phyloP scores from a whole-genome alignment of 2,888 invertebrate genomes.

The Pristionchus entomophagus region DNA sequence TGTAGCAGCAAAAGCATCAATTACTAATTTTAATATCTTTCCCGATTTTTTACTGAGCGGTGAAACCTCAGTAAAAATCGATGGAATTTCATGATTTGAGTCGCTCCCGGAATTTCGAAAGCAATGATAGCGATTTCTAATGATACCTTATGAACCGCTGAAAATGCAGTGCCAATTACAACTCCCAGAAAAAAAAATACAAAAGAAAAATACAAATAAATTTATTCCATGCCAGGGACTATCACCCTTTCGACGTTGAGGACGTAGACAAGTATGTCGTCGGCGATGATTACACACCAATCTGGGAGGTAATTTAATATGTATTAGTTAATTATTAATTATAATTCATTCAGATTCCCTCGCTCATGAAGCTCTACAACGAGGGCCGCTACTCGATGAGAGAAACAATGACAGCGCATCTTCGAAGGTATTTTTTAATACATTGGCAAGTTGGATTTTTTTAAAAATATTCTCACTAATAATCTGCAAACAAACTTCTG shows the following conservation, averaged over 20 bases:
- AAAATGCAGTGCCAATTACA: too few relatives aligned
- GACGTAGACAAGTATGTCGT: constrained; percentile 92
- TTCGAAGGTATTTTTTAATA: too few relatives aligned
- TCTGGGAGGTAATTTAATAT: constrained; percentile 86
- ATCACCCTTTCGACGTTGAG: constrained; percentile 89
- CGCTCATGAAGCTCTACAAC: constrained; percentile 76
- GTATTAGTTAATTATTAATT: not conserved
- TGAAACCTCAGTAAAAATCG: not conserved
- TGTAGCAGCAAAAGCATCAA: too few relatives aligned
- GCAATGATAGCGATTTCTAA: not conserved
- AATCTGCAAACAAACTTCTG: too few relatives aligned
- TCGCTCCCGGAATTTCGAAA: not conserved
- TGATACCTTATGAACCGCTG: too few relatives aligned
- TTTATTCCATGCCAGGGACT: constrained; percentile 79
- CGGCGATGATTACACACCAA: constrained; percentile 92
- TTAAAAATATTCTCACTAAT: too few relatives aligned
- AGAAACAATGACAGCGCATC: constrained; percentile 11
- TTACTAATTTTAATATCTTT: too few relatives aligned
- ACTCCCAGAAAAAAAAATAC: too few relatives aligned
- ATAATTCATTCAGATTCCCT: constrained; percentile 76
- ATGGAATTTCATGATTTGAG: not conserved
- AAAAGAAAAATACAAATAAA: not conserved
- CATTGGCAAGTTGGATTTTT: too few relatives aligned
- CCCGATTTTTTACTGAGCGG: not conserved
- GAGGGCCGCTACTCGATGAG: constrained; percentile 58